Conservation (phyloP, 2,113 vertebrate genomes). For the Sclerurus mexicanus region DNA sequence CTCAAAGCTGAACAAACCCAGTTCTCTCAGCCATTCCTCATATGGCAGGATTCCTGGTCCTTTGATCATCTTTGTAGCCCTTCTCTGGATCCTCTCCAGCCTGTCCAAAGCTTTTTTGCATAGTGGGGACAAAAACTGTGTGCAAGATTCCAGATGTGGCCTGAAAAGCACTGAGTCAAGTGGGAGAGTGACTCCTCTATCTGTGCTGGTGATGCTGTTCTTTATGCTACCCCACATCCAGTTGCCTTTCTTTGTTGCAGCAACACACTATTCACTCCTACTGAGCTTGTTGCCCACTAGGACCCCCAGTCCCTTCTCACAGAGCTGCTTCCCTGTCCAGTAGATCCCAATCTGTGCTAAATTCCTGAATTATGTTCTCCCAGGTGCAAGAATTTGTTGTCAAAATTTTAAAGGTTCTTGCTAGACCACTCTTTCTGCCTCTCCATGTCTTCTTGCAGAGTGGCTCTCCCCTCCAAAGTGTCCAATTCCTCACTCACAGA, state of each 20-base stretch:
- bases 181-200: neutral
- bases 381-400: neutral
- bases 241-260: neutral
- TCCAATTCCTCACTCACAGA: neutral
- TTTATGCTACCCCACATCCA: neutral
- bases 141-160: no score
- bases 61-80: neutral
- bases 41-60: neutral
- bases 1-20: neutral
- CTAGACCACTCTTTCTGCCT: neutral
- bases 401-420: neutral
- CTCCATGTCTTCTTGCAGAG: rapidly evolving
- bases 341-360: neutral
- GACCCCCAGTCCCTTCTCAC: neutral
- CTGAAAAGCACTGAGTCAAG: neutral
- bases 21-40: neutral
- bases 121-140: neutral
- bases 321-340: neutral
- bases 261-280: neutral
- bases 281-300: neutral
- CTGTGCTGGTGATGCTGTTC: neutral
- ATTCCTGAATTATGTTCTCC: neutral
- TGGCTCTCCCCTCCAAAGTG: neutral
- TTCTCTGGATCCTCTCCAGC: neutral
- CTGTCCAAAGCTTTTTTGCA: neutral